Conservation (phyloP, 2,113 vertebrate species). For the Menura novaehollandiae region DNA sequence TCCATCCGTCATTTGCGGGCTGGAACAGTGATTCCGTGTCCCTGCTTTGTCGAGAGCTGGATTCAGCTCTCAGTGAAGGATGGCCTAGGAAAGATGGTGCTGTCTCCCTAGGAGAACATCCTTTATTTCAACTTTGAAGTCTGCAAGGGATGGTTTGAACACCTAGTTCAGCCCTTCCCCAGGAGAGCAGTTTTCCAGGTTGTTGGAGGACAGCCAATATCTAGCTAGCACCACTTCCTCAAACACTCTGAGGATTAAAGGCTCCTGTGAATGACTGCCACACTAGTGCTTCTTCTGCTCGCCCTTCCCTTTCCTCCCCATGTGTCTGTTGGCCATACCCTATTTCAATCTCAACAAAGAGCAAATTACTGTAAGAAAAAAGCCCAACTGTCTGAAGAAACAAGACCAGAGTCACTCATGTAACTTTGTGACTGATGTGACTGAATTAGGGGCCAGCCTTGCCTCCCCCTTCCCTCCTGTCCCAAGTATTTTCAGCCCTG, state of each 20-base stretch:
- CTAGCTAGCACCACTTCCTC: neutral
- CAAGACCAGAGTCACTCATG: neutral
- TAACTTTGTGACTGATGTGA: neutral
- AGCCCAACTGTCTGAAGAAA: neutral
- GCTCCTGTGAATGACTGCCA: neutral
- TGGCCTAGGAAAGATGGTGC: neutral
- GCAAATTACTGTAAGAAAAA: neutral
- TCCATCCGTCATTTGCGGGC: neutral
- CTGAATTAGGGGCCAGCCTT: neutral
- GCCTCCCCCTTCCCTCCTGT: neutral
- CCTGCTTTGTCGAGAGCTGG: neutral
- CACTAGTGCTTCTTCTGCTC: neutral
- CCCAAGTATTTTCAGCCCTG: neutral
- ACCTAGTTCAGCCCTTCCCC: neutral
- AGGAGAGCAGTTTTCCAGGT: neutral
- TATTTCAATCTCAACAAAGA: neutral
- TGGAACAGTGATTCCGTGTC: neutral
- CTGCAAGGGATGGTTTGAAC: neutral
- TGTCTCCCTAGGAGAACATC: neutral
- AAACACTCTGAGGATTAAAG: neutral
- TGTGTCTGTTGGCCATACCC: rapidly evolving
- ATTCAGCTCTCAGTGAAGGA: neutral
- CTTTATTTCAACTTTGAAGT: neutral
- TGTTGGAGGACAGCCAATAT: neutral
- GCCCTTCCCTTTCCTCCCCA: neutral